Percentiles rank a stretch among this genome's conserved stretches.
Evolutionary conservation across 2,888 invertebrate genomes (phyloP).

Genomic region (Augochlorella aurata): DNA sequence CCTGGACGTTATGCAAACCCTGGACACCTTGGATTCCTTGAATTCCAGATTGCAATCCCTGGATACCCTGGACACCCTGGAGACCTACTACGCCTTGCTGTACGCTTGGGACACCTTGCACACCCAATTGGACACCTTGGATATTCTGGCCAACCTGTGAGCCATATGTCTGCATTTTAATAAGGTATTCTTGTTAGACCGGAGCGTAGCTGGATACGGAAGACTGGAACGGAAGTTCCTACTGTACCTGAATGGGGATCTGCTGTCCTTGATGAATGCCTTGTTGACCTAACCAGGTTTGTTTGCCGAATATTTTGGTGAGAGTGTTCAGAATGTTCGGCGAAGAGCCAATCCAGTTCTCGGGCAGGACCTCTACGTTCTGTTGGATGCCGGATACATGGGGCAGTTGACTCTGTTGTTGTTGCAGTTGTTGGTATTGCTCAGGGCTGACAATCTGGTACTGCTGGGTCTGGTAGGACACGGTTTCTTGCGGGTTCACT

Average conservation of each 20-base stretch:
- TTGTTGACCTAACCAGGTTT: constrained; percentile 22
- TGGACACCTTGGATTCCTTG: background rate
- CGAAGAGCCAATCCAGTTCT: constrained; percentile 51
- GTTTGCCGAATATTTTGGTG: constrained; percentile 44
- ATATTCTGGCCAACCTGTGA: background rate
- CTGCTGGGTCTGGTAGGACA: constrained; percentile 70
- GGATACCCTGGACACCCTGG: constrained; percentile 19
- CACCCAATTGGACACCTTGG: background rate
- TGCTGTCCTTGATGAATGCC: constrained; percentile 34
- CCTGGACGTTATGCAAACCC: background rate
- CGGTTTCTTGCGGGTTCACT: constrained; percentile 78
- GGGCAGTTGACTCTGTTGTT: constrained; percentile 49
- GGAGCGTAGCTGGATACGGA: constrained; percentile 4
- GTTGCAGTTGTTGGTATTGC: constrained; percentile 67
- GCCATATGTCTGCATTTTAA: background rate
- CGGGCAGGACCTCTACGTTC: constrained; percentile 73
- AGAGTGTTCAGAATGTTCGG: constrained; percentile 45
- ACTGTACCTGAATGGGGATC: background rate
- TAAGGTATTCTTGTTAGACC: background rate
- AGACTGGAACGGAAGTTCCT: background rate
- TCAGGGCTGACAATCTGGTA: constrained; percentile 72
- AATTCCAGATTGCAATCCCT: constrained; percentile 5
- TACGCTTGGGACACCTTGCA: background rate
- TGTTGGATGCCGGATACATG: constrained; percentile 60
- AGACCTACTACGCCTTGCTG: constrained; percentile 3